These are phyloP conservation scores for Craniophora ligustri DNA, from an alignment of 2,888 invertebrate genomes.

Conservation along the genomic window DNA sequence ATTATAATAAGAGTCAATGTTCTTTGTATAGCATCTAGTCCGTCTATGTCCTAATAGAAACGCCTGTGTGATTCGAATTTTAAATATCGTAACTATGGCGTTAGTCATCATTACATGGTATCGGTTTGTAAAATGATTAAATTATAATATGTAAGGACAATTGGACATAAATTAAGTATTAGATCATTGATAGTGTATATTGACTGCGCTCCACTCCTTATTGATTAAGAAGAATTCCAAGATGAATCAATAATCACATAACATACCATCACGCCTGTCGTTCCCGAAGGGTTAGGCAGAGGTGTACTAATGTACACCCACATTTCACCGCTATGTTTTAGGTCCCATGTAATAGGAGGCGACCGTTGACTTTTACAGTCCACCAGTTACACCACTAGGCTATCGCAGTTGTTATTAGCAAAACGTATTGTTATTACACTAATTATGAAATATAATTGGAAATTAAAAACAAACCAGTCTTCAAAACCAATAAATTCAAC, in stretches of 20 bases:
- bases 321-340: too few relatives aligned
- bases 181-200: background rate
- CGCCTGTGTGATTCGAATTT: conserved; percentile 38
- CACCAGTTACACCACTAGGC: too few relatives aligned
- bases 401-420: too few relatives aligned
- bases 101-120: conserved; percentile 19
- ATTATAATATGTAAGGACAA: conserved; percentile 10
- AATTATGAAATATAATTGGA: too few relatives aligned
- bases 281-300: too few relatives aligned
- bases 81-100: conserved; percentile 16
- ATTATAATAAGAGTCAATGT: conserved; percentile 58
- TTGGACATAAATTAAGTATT: conserved; percentile 5
- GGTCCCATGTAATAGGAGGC: too few relatives aligned
- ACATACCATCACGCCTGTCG: too few relatives aligned
- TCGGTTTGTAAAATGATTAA: conserved; percentile 15
- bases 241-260: background rate
- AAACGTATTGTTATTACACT: too few relatives aligned
- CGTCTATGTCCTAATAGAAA: conserved; percentile 55
- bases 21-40: conserved; percentile 52
- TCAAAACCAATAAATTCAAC: conserved; percentile 30
- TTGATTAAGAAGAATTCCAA: background rate
- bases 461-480: too few relatives aligned
- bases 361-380: too few relatives aligned
- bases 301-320: too few relatives aligned
- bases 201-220: background rate